Percentiles rank a stretch among this genome's conserved stretches.
Conservation (phyloP, 2,797 vertebrate genomes). For the Periparus ater region DNA sequence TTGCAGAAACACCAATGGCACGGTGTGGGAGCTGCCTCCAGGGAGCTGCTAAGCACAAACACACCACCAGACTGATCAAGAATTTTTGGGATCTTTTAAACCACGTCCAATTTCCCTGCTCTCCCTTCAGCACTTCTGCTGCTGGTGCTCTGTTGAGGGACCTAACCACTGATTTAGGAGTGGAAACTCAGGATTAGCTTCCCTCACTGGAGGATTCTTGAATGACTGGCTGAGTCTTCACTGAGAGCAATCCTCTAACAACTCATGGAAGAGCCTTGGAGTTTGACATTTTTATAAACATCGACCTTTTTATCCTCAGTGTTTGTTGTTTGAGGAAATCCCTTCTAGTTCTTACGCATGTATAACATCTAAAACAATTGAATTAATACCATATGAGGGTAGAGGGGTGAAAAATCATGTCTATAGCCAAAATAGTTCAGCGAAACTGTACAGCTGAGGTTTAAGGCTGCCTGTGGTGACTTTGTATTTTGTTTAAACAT, state of each 20-base stretch:
- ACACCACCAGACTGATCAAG: fast-evolving
- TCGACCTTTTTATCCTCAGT: slow-evolving; percentile 10
- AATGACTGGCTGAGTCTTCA: not conserved
- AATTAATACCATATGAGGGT: slow-evolving; percentile 56
- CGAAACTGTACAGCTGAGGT: not conserved
- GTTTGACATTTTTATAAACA: slow-evolving; percentile 45
- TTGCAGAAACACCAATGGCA: fast-evolving
- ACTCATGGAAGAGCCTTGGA: not conserved
- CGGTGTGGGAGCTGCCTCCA: fast-evolving
- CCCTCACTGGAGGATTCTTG: not conserved
- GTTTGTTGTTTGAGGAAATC: slow-evolving; percentile 50
- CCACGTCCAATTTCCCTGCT: not conserved
- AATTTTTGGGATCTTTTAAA: not conserved
- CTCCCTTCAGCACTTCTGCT: not conserved
- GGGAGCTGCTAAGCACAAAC: not conserved
- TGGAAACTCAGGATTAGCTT: not conserved
- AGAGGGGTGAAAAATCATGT: slow-evolving; percentile 6
- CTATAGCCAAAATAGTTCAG: slow-evolving; percentile 12
- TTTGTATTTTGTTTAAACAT: slow-evolving; percentile 45
- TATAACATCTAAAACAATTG: slow-evolving; percentile 34
- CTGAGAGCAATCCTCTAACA: not conserved
- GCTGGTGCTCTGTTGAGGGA: not conserved
- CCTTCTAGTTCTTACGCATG: not conserved
- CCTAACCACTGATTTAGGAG: fast-evolving
- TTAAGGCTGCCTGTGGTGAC: not conserved